Base-by-base conservation (phyloP, 92 coral and sea anemone genomes). In the Epizoanthus scotinus region DNA sequence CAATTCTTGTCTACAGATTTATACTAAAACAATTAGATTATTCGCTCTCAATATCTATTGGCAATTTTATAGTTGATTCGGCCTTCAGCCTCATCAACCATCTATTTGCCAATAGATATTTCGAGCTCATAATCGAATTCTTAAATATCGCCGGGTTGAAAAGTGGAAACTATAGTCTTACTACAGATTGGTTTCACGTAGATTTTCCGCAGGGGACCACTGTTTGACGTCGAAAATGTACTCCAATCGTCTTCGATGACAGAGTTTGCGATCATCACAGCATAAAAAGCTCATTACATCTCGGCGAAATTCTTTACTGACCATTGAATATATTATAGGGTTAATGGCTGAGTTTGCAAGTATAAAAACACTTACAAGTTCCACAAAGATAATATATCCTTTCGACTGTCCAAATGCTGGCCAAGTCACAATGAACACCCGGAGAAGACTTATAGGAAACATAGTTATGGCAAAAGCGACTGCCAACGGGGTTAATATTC, bases 401-500 rank as follows among this genome's bases (percentile, higher is more conserved):
- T 62, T 59, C 13, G 73, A 61, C 18, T 49, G 21, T 20, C 53
- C 61, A 60, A 83, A 83, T 17, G 40, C 57, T 20, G 67, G 52
- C 55, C 40, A 8, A 7, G 26, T 19, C 24, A 79, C 75, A 9
- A 86, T 2, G 27, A 81, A 59, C 60, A 80, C 50, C 22, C 89
- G 84, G 14, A 79, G 80, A 25, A 81, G 64, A 18, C 75, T 86
- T 18, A 86, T 62, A 8, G 89, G 89, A 18, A 86, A 78, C 89
- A 86, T 86, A 3, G 89, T 86, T 42, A 86, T 40, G 31, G 83
- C 78, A 29, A 86, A 86, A 3, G 78, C 89, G 34, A 86, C 64
- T 54, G 72, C 89, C 19, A 86, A 75, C 0, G 89, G 89, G 36
- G 89, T 86, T 20, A 86, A 81, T 7, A 86, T 63, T 29, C 89